Evolutionary conservation across 2,113 vertebrate species (phyloP), one percentile per base, ranked within the genome.

Genomic region (Amia ocellicauda): DNA sequence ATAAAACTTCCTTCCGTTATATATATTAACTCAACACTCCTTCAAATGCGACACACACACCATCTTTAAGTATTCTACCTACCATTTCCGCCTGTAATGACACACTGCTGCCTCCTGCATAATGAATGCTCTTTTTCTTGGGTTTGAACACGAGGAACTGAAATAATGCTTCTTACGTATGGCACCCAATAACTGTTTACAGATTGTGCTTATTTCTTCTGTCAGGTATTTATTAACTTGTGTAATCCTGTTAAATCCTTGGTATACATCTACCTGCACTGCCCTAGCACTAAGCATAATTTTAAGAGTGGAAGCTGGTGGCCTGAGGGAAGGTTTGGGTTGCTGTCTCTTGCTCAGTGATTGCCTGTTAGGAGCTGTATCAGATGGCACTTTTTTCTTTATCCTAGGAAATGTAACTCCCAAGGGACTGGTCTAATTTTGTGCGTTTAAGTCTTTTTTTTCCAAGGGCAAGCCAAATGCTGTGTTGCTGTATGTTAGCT

Each of bases 371-470:
- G 60, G 72, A 67, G 62, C 69, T 55, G 53, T 63, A 74, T 74
- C 68, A 66, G 54, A 51, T 2, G 62, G 41, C 61, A 54, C n/a
- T 0, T 0, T 57, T 66, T 65, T 69, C 42, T 71, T 73, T 71
- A 73, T 62, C 66, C 63, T 60, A 64, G 63, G 79, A 75, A 76
- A 72, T 68, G 69, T 47, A 74, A 73, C 69, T n/a, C 71, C 79
- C 67, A 47, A 27, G 51, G 75, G 78, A 77, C 75, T 70, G 62
- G 60, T 76, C 66, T 78, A 77, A 77, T 80, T 79, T 75, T 74
- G 77, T 69, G 64, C 78, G 78, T 78, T 80, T 74, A 78, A 58
- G 72, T 16, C 72, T 71, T 63, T 76, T 72, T 73, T 76, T 72
- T 73, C 72, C 74, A 79, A 78, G 75, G 75, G 69, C 69, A 77